phyloP scores from a whole-genome alignment of 1,140 invertebrate species.

The Macrotrachela quadricornifera region DNA sequence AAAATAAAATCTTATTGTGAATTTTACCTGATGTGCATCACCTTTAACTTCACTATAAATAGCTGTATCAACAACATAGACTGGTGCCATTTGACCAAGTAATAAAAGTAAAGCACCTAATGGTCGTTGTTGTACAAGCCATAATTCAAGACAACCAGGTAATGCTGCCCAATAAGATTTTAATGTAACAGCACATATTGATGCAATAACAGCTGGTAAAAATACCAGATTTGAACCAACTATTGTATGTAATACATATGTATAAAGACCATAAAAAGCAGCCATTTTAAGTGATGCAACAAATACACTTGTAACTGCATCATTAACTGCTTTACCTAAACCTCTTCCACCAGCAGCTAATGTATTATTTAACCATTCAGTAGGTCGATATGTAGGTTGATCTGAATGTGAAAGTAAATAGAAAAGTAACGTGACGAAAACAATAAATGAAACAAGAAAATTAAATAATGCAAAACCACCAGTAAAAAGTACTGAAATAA shows the following conservation, averaged over 20 bases:
- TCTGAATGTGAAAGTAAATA: conserved; percentile 1
- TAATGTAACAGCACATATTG: conserved; percentile 64
- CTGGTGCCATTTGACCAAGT: conserved; percentile 62
- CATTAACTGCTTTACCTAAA: neutral
- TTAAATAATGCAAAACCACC: conserved; percentile 2
- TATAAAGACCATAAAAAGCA: conserved; percentile 86
- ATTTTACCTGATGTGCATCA: neutral
- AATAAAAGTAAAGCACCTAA: conserved; percentile 50
- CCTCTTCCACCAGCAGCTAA: neutral
- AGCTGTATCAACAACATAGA: conserved; percentile 56
- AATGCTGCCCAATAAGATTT: conserved; percentile 77
- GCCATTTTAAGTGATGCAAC: conserved; percentile 86
- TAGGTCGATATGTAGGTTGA: neutral
- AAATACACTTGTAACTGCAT: conserved; percentile 40
- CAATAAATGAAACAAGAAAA: conserved; percentile 5
- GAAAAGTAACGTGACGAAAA: neutral
- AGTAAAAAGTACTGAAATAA: neutral
- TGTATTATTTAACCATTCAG: neutral
- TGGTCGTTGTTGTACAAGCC: conserved; percentile 59
- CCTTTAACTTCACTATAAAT: conserved; percentile 93
- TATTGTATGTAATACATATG: conserved; percentile 82
- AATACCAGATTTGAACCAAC: conserved; percentile 85
- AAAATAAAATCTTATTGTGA: too few relatives aligned
- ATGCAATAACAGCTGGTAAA: conserved; percentile 53
- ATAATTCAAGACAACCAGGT: conserved; percentile 76